These are phyloP conservation scores for Seriola quinqueradiata DNA, from an alignment of 2,113 vertebrate species.

Conservation along the genomic window DNA sequence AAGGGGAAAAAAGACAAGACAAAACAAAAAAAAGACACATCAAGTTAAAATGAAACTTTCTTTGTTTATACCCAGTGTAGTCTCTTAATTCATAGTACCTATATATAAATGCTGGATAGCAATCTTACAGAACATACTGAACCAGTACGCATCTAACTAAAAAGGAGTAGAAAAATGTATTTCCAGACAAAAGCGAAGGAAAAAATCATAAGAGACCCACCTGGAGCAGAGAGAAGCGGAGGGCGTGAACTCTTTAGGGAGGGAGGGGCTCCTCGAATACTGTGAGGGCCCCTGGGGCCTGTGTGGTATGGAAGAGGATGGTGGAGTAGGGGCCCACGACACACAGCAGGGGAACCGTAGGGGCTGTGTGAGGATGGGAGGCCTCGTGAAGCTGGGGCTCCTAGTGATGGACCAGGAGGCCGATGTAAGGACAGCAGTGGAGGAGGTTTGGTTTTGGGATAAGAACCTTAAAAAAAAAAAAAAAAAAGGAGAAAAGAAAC, in stretches of 20 bases:
- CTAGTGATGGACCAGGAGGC: slow-evolving; percentile 63
- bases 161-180: not conserved
- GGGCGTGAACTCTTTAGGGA: slow-evolving; percentile 73
- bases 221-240: slow-evolving; percentile 76
- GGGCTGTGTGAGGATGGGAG: slow-evolving; percentile 39
- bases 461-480: slow-evolving; percentile 45
- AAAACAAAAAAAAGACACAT: not conserved
- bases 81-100: not conserved
- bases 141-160: not conserved
- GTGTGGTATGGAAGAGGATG: slow-evolving; percentile 51
- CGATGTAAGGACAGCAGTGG: slow-evolving; percentile 78
- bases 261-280: slow-evolving; percentile 60
- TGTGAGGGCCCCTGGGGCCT: slow-evolving; percentile 54
- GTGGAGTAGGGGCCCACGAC: slow-evolving; percentile 66
- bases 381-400: slow-evolving; percentile 38
- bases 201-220: slow-evolving; percentile 43
- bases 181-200: not conserved
- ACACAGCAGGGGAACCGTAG: slow-evolving; percentile 27
- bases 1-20: not conserved
- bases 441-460: slow-evolving; percentile 81
- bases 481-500: not conserved
- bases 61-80: not conserved
- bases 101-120: not conserved
- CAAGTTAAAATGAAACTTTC: not conserved
- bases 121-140: not conserved